phyloP scores from a whole-genome alignment of 2,888 invertebrate species.

The Ametastegia equiseti region DNA sequence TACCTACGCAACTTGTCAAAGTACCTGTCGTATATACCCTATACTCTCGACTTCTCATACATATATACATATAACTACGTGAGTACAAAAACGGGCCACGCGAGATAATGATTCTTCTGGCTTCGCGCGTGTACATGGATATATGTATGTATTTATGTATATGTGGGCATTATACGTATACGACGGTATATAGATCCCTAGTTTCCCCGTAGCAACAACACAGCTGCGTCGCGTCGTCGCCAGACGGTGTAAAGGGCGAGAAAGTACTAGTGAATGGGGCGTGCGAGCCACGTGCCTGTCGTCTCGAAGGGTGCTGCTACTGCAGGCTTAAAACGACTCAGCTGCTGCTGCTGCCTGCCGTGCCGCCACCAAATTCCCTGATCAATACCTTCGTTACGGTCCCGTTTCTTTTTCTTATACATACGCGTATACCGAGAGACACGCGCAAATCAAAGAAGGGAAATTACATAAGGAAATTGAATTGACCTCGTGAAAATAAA shows the following conservation, averaged over 20 bases:
- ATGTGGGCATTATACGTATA: too few relatives aligned
- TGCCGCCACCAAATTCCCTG: constrained; percentile 24
- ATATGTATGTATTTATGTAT: constrained; percentile 3
- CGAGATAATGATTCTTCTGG: too few relatives aligned
- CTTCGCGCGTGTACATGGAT: too few relatives aligned
- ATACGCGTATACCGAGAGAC: not conserved
- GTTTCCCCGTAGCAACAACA: constrained; percentile 64
- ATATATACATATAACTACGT: not conserved
- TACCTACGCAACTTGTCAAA: constrained; percentile 4
- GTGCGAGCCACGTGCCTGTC: constrained; percentile 67
- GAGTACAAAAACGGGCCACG: too few relatives aligned
- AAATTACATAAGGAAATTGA: not conserved
- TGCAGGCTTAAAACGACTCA: constrained; percentile 21
- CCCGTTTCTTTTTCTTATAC: not conserved
- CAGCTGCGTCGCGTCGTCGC: too few relatives aligned
- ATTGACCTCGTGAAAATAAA: too few relatives aligned
- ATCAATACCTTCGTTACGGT: constrained; percentile 30
- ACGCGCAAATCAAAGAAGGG: not conserved
- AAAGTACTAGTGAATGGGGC: constrained; percentile 62
- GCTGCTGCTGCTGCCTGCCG: constrained; percentile 31
- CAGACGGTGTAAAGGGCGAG: not conserved
- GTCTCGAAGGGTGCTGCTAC: constrained; percentile 51
- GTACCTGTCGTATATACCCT: constrained; percentile 7
- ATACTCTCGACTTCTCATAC: not conserved
- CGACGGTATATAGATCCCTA: not conserved